These are phyloP conservation scores for Trichogramma dendrolimi DNA, from an alignment of 2,888 invertebrate species.

Conservation along the genomic window DNA sequence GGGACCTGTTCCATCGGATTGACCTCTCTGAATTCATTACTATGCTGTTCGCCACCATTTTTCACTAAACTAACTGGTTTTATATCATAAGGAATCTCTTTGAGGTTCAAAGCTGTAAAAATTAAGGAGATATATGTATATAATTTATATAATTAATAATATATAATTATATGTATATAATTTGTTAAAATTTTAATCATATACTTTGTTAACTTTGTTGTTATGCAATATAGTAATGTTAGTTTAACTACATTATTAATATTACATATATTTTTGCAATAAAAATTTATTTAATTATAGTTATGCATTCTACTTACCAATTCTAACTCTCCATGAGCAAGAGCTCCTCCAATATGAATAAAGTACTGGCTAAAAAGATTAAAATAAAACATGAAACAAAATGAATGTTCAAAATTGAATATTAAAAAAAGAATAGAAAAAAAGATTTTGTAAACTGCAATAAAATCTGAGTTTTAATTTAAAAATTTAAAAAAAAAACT, in stretches of 20 bases:
- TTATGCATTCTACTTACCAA: constrained; percentile 2
- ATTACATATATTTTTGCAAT: constrained; percentile 1
- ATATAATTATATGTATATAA: constrained; percentile 23
- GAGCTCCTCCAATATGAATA: constrained; percentile 16
- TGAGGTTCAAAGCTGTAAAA: constrained; percentile 47
- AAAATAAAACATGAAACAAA: constrained; percentile 9
- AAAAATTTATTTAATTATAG: too few relatives aligned
- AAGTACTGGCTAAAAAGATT: constrained; percentile 15
- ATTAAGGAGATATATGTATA: background rate
- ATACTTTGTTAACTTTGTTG: background rate
- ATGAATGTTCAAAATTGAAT: background rate
- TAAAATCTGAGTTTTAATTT: background rate
- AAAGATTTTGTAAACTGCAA: background rate
- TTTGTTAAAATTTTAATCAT: background rate
- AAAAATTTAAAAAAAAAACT: too few relatives aligned
- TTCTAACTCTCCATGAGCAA: constrained; percentile 15
- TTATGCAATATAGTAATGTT: background rate
- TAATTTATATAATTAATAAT: background rate
- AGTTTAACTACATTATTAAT: too few relatives aligned
- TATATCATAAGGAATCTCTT: constrained; percentile 51
- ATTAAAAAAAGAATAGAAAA: background rate
- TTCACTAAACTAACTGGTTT: constrained; percentile 46
- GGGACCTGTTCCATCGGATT: constrained; percentile 55
- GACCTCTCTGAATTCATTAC: constrained; percentile 48
- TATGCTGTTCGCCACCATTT: constrained; percentile 43